Evolutionary conservation across 2,113 vertebrate genomes (phyloP), one percentile per base, ranked within the genome.

Genomic region (Willisornis vidua): DNA sequence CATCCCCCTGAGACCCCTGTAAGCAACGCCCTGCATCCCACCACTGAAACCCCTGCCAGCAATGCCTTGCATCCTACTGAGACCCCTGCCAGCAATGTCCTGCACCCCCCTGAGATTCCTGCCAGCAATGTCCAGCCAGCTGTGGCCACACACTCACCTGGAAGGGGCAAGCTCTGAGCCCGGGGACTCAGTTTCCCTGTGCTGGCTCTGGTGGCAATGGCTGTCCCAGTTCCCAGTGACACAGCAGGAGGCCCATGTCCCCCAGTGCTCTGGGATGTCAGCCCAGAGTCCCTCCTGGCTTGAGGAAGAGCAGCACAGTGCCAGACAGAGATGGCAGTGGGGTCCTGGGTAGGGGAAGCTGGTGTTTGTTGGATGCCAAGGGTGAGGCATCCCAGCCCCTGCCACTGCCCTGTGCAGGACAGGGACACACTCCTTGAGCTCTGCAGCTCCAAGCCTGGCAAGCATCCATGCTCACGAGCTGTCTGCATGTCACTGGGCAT

Each of bases 261-360:
- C 68, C 46, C 46, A 1, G 37, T 2, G 35, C 67, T 31, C 76
- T 0, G 9, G 52, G 76, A 35, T 4, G 1, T 8, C 65, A 58
- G 61, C 61, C 78, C 70, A 45, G 20, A 20, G 70, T 59, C 58
- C 29, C 20, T 52, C 12, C 29, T 57, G 77, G 39, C 77, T 46
- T 6, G 0, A 3, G 26, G 9, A 61, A 28, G 54, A 41, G 19
- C 0, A n/a, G 28, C 59, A 74, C 0, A 5, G 41, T 51, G 88
- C 85, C 46, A 52, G 29, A 7, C 1, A 0, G 48, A 43, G 3
- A 25, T 3, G 2, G 55, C 65, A 31, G 9, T 11, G 61, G 20
- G 57, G 31, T 89, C n/a, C 37, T 37, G 14, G 37, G 8, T 1
- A 14, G 41, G 59, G 45, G 14, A 41, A n/a, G 31, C 19, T 85